Base-by-base conservation (phyloP, 2,888 invertebrate species). In the Catocala sponsa region DNA sequence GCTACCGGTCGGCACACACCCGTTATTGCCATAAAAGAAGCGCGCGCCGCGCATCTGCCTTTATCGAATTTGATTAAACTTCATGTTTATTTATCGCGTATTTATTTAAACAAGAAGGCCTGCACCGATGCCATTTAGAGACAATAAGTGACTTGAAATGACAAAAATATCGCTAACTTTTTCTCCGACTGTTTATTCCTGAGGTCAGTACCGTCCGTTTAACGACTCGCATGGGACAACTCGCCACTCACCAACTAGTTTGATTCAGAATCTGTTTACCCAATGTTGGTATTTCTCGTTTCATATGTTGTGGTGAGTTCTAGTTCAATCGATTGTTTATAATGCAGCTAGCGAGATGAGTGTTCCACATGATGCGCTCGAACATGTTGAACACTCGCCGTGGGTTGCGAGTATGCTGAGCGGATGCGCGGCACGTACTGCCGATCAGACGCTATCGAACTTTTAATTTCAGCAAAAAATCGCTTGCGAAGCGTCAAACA, bases 31-130 rank as follows among this genome's bases (percentile, higher is more conserved):
- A 86, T 93, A 92, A 89, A 88, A 83, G 91, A 82, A 73, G 79
- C 70, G 78, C 72, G 69, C 79, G 72, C 65, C 76, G 83, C 83
- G 86, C 94, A 94, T 93, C 94, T 94, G 94, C 94, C 90, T 90
- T 87, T 88, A 88, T 87, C 90, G 93, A 92, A 93, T 93, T 94
- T 93, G 91, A 94, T 94, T 93, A 93, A 90, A 90, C 83, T 89
- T 91, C 90, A 94, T 92, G 92, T 93, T 90, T 94, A 91, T 94
- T 93, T 90, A 91, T 89, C 83, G 80, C 76, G 73, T 85, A 82
- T 87, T 89, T 90, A 91, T 89, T 86, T 87, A 84, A 84, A 81
- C 82, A 82, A 83, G 82, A 76, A 79, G 80, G 69, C 76, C 76
- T 81, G 81, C 79, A 76, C 65, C 69, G 71, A 76, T 68, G 73